Evolutionary conservation across 1,140 invertebrate genomes (phyloP).

Genomic region (Gryllus bimaculatus): DNA sequence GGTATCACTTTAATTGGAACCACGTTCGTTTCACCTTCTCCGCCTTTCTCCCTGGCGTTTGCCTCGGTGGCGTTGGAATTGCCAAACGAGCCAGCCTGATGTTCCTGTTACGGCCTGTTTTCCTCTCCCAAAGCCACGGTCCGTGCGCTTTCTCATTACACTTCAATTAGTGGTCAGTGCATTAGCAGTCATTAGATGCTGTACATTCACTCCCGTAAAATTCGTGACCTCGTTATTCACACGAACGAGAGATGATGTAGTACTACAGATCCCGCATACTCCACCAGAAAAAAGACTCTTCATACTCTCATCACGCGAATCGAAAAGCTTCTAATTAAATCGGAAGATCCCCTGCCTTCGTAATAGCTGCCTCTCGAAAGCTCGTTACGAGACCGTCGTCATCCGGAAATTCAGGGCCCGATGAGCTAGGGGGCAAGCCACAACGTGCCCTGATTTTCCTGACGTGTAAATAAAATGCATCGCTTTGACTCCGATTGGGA

Average conservation of each 20-base stretch:
- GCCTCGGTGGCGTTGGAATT: no score
- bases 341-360: not conserved
- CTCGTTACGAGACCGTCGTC: not conserved
- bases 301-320: not conserved
- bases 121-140: not conserved
- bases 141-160: not conserved
- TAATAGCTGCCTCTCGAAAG: not conserved
- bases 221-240: not conserved
- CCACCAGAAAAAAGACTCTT: not conserved
- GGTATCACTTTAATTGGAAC: no score
- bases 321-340: not conserved
- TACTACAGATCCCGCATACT: not conserved
- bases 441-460: no score
- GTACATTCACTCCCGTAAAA: not conserved
- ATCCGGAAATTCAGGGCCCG: no score
- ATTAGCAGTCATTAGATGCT: not conserved
- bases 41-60: no score
- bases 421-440: no score
- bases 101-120: no score
- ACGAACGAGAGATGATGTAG: conserved; percentile 1
- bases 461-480: no score
- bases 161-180: not conserved
- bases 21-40: no score
- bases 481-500: no score
- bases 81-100: no score